A percentile compares a stretch with the other conserved stretches of the same genome.
Conservation (phyloP, 2,113 vertebrate genomes). For the Oceanites oceanicus region DNA sequence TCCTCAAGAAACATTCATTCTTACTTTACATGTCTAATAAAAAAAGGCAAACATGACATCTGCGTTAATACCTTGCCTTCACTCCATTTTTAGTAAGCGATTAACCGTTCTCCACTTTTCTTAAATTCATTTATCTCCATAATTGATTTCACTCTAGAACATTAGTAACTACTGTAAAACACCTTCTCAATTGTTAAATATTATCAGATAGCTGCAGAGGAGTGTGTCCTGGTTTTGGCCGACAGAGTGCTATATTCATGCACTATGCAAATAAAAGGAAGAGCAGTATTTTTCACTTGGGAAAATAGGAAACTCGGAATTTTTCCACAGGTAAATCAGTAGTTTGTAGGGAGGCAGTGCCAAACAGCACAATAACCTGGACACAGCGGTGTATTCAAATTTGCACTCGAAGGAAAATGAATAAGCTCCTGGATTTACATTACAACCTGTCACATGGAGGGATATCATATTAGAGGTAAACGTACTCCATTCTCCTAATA, state of each 20-base stretch:
- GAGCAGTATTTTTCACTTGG: not conserved
- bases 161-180: not conserved
- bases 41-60: not conserved
- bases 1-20: not conserved
- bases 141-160: not conserved
- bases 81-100: not conserved
- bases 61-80: rapidly evolving
- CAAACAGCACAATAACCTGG: not conserved
- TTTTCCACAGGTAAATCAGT: not conserved
- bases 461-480: not conserved
- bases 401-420: not conserved
- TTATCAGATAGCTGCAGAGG: not conserved
- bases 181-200: not conserved
- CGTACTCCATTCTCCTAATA: not conserved
- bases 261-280: not conserved
- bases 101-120: not conserved
- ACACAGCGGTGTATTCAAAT: not conserved
- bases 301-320: not conserved
- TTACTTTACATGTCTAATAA: not conserved
- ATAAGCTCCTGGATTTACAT: not conserved
- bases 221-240: no score
- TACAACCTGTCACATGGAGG: not conserved
- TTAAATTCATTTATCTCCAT: not conserved
- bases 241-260: not conserved
- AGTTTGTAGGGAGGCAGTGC: not conserved